Evolutionary conservation across 2,797 vertebrate genomes (phyloP).

Genomic region (Onychomys leucogaster): DNA sequence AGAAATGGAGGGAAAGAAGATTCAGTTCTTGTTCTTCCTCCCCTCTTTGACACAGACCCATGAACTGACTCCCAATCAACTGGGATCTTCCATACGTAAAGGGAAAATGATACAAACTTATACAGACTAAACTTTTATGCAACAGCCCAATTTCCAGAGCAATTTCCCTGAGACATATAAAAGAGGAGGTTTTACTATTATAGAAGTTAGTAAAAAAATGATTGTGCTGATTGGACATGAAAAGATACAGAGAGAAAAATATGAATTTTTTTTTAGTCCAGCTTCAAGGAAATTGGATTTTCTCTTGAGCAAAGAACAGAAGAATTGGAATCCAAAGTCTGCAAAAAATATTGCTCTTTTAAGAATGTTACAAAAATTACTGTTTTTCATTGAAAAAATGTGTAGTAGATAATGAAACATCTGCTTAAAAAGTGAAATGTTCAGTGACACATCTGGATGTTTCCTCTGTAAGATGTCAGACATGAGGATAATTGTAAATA

Average conservation of each 20-base stretch:
- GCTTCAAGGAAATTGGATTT: conserved; percentile 72
- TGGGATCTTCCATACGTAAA: not conserved
- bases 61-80: not conserved
- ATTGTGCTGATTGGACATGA: conserved; percentile 67
- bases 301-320: conserved; percentile 70
- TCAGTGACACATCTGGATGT: conserved; percentile 57
- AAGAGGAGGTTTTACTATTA: conserved; percentile 18
- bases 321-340: conserved; percentile 63
- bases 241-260: conserved; percentile 59
- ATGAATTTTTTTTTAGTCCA: conserved; percentile 41
- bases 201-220: conserved; percentile 11
- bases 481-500: conserved; percentile 60
- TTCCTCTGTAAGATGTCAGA: conserved; percentile 53
- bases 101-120: not conserved
- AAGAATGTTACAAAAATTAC: conserved; percentile 77
- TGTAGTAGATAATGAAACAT: conserved; percentile 57
- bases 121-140: not conserved
- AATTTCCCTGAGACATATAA: conserved; percentile 41
- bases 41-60: not conserved
- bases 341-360: conserved; percentile 81
- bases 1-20: not conserved
- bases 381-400: conserved; percentile 44
- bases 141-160: not conserved
- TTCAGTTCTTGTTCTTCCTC: not conserved
- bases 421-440: conserved; percentile 58